Evolutionary conservation across 2,888 invertebrate species (phyloP), one percentile per base, ranked within the genome.

Genomic region (Xestia ashworthii): DNA sequence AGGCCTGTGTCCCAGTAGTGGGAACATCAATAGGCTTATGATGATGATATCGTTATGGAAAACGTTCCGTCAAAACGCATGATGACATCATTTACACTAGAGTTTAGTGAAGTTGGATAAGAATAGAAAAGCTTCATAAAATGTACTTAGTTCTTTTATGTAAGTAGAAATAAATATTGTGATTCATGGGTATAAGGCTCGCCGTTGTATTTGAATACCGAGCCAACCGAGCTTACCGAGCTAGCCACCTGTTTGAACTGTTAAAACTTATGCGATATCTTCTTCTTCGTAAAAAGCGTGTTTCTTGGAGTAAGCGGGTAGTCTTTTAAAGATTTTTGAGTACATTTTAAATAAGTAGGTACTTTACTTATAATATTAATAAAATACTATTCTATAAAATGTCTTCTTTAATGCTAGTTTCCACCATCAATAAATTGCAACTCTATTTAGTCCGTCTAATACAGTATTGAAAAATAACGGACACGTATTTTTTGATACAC

Each of bases 171-270:
- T 48, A 66, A 48, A 78, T 46, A 46, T 16, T 60, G 48, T 48
- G 64, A 71, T 48, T 65, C 64, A 41, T 78, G 55, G 32, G 32
- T 80, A 48, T 71, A 62, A 71, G 41, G 9, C 64, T 41, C 22
- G 44, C 48, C 12, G 14, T 44, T 66, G 19, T 58, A 65, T 65
- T 78, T 66, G 9, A 58, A 74, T 78, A 38, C 22, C 16, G 9
- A 50, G 5, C 38, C 38, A 60, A 32, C n/a, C 25, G 38, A 60
- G 65, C 46, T 66, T 32, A 62, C 50, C 38, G 38, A 78, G 50
- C 19, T 74, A 66, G 55, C 81, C 81, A 78, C 75, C 82, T 79
- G 82, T 79, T 79, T 75, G 66, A 79, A 60, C 78, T 53, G 25
- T 38, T 22, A 66, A 66, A 81, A 75, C 82, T 46, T 67, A 14